Evolutionary conservation across 2,888 invertebrate genomes (phyloP), one percentile per base, ranked within the genome.

Genomic region (Bibio marci): DNA sequence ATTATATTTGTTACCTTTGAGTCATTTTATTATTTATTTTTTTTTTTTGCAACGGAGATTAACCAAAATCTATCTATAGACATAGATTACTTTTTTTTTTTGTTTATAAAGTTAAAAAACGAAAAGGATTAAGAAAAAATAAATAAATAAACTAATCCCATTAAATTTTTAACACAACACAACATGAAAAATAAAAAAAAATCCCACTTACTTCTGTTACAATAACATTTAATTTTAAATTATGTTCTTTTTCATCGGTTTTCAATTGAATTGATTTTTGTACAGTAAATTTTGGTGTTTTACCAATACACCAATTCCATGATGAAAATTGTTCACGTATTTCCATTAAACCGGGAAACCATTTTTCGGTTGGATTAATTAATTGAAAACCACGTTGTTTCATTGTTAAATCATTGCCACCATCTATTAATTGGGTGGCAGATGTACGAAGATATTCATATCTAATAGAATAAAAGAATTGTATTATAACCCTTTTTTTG

Each of bases 281-380:
- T 2, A 86, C 76, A 1, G 71, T 71, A 59, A 92, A 92, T 46
- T 75, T 73, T 0, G 92, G 94, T 1, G 91, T 86, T 55, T 74
- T 79, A 2, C 90, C 92, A 56, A 70, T 82, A 44, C 77, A 74
- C 91, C 91, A 92, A 42, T 87, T 76, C 87, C 90, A 91, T 19
- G 77, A 76, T 45, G 67, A 59, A 37, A 86, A 72, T 44, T 77
- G 73, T 30, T 71, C 67, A 41, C 71, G 71, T 41, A 86, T 65
- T 49, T 77, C 70, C 10, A 71, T 70, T 22, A 88, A 68, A 50
- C 87, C 86, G 56, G 85, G 83, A 58, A 86, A 90, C 82, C 85
- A 86, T 46, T 79, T 74, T 49, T 90, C 80, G 1, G 80, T 81
- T 2, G 90, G 88, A 62, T 87, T 86, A 37, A 90, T 66, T 55